Evolutionary conservation across 1,140 invertebrate species (phyloP).

Genomic region (Heliconius hewitsoni): DNA sequence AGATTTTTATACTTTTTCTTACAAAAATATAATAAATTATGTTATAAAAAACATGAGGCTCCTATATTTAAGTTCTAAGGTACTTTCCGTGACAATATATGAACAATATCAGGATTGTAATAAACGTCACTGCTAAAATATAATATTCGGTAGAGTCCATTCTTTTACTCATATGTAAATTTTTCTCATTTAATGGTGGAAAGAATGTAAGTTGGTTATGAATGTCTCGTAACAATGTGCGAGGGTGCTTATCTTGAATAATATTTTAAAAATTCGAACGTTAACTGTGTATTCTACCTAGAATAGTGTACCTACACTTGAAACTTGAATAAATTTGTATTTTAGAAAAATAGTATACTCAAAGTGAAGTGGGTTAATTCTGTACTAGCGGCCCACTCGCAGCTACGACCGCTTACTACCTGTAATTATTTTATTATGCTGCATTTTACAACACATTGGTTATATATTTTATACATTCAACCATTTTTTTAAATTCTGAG

Average conservation of each 20-base stretch:
- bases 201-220: slow-evolving; percentile 8
- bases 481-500: too few species aligned
- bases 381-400: neutral
- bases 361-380: neutral
- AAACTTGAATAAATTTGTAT: neutral
- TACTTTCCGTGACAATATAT: neutral
- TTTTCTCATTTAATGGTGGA: slow-evolving; percentile 62
- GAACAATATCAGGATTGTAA: slow-evolving; percentile 35
- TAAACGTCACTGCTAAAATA: slow-evolving; percentile 49
- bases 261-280: slow-evolving; percentile 8
- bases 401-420: too few species aligned
- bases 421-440: too few species aligned
- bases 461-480: too few species aligned
- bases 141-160: slow-evolving; percentile 6
- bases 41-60: neutral
- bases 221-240: neutral
- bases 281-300: neutral
- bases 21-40: neutral
- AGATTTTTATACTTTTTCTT: too few species aligned
- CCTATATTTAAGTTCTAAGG: neutral
- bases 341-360: neutral
- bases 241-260: neutral
- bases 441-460: too few species aligned
- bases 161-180: slow-evolving; percentile 55
- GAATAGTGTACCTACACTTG: neutral